These are phyloP conservation scores for Hirundo rustica DNA, from an alignment of 2,797 vertebrate genomes.

Conservation along the genomic window DNA sequence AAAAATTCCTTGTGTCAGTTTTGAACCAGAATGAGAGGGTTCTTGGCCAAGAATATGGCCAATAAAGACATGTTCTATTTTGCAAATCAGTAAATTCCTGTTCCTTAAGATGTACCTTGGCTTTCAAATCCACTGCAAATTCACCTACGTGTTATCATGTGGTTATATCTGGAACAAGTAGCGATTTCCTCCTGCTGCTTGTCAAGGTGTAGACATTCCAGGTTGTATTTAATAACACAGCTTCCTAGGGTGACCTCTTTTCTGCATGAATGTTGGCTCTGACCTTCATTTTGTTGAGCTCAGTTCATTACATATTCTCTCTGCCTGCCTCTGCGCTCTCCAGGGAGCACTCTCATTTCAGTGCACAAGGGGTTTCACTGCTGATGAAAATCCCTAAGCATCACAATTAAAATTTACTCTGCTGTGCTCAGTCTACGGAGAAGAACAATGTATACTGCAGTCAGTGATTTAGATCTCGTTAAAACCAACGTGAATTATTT, in stretches of 20 bases:
- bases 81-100: neutral
- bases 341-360: constrained; percentile 23
- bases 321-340: neutral
- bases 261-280: constrained; percentile 24
- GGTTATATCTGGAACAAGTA: neutral
- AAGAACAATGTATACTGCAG: neutral
- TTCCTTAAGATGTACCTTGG: neutral
- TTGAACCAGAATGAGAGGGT: neutral
- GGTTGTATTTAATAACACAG: constrained; percentile 16
- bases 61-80: neutral
- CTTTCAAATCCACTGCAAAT: neutral
- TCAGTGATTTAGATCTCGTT: constrained; percentile 11
- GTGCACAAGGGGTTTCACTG: neutral
- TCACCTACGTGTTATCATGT: neutral
- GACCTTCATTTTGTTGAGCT: constrained; percentile 43
- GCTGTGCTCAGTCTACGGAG: neutral
- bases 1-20: neutral
- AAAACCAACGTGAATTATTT: constrained; percentile 16
- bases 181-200: neutral
- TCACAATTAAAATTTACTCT: constrained; percentile 44
- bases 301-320: constrained; percentile 48
- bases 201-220: constrained; percentile 8
- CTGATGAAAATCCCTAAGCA: constrained; percentile 47
- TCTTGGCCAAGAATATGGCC: neutral
- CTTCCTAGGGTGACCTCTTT: constrained; percentile 23